Base-by-base conservation (phyloP, 1,140 invertebrate species). In the Cydia splendana region DNA sequence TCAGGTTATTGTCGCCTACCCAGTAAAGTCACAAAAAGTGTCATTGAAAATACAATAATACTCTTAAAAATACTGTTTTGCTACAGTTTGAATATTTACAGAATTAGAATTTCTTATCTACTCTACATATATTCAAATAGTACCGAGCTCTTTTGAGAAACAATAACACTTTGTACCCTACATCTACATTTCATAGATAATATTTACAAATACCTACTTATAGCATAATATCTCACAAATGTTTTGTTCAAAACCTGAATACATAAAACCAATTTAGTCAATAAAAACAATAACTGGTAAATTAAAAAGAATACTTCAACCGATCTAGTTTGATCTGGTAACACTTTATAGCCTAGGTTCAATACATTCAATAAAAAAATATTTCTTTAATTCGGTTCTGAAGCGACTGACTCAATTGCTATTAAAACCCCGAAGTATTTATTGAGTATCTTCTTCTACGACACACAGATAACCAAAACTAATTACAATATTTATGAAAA, bases 201-300 rank as follows among this genome's bases (percentile, higher is more conserved):
- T 71, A 71, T 71, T 71, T 71, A 71, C 67, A 71, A 71, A 42
- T n/a, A 62, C n/a, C 57, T 28, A 57, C n/a, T 57, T 57, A 62
- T 62, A 67, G 13, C 28, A 67, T 67, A 30, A 30, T 12, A 67
- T 67, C 28, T n/a, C 30, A 67, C 30, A 67, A 62, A 62, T 24
- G 57, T 18, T 18, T 57, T 18, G 0, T 24, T 62, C 9, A 62
- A 62, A 62, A 9, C 20, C n/a, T 20, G 15, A 20, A 10, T 6
- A 24, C 20, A 12, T 57, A 57, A n/a, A 57, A n/a, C 53, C 15
- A 57, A 18, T 57, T 57, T 57, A 57, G 20, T 24, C 9, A 62
- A 12, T 62, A 62, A 9, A 9, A 24, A 20, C 20, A 7, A 18
- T 10, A 24, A 62, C n/a, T 62, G 9, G 18, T 24, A 62, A 62